Evolutionary conservation across 2,113 vertebrate species (phyloP).

Genomic region (Prunella fulvescens): DNA sequence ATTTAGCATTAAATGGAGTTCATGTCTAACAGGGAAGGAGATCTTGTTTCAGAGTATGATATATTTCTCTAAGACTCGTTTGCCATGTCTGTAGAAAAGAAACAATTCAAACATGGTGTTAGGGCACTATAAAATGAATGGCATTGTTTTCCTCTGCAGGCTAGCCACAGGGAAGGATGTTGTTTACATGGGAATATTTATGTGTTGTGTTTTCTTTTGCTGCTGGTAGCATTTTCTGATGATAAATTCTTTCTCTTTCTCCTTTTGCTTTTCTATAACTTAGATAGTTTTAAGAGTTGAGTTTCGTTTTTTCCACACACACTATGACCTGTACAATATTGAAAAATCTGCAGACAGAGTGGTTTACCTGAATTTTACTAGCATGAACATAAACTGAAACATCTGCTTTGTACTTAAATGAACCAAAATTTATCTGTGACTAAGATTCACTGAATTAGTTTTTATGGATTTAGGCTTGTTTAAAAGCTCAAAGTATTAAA

Average conservation of each 20-base stretch:
- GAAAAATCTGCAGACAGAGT: neutral
- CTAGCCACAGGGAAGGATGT: neutral
- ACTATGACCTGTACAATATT: neutral
- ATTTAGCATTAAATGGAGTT: neutral
- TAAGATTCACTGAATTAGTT: neutral
- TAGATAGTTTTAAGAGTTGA: neutral
- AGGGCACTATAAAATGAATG: neutral
- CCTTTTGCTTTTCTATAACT: neutral
- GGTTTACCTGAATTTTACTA: constrained; percentile 6
- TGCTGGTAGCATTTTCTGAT: neutral
- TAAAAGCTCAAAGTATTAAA: neutral
- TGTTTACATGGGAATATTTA: neutral
- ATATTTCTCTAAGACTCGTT: neutral
- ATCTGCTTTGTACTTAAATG: neutral
- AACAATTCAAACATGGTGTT: neutral
- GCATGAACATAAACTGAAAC: neutral
- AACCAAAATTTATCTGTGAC: neutral
- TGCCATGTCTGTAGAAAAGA: neutral
- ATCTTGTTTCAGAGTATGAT: constrained; percentile 16
- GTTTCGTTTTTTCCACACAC: neutral
- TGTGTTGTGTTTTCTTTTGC: neutral
- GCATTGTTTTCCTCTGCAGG: neutral
- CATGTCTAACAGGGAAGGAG: neutral
- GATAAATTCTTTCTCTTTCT: neutral
- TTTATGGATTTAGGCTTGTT: neutral